These are phyloP conservation scores for Cheirogaleus major DNA, from an alignment of 2,797 vertebrate genomes.

Conservation along the genomic window DNA sequence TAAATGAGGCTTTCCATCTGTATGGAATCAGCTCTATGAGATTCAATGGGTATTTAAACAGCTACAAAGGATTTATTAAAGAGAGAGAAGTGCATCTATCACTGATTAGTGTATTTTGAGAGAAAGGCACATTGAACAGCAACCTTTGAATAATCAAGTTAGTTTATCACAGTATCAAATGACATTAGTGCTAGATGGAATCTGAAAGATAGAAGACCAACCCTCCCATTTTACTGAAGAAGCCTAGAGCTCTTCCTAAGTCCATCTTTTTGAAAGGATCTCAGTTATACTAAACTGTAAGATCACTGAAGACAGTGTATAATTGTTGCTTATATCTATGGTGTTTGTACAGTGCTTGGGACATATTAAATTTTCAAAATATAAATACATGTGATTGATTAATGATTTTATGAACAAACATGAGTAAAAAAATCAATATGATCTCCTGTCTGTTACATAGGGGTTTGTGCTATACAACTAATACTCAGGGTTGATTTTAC, in stretches of 20 bases:
- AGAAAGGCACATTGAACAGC: not conserved
- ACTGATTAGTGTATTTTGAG: slow-evolving; percentile 33
- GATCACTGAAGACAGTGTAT: not conserved
- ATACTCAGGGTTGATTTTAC: not conserved
- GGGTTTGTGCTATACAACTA: not conserved
- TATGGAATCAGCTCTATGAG: not conserved
- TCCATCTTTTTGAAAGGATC: not conserved
- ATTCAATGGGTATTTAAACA: not conserved
- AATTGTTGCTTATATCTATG: not conserved
- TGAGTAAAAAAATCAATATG: not conserved
- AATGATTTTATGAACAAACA: slow-evolving; percentile 1
- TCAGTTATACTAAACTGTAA: not conserved
- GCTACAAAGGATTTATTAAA: slow-evolving; percentile 44
- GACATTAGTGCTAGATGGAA: not conserved
- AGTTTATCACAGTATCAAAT: slow-evolving; percentile 2
- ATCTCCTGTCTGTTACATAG: not conserved
- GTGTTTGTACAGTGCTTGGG: not conserved
- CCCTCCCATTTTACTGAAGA: not conserved
- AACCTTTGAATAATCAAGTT: slow-evolving; percentile 36
- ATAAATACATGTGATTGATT: slow-evolving; percentile 5
- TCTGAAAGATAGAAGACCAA: not conserved
- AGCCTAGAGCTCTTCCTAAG: slow-evolving; percentile 4
- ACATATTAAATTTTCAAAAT: not conserved
- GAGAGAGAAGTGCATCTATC: not conserved
- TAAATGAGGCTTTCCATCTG: slow-evolving; percentile 31